Evolutionary conservation across 2,888 invertebrate genomes (phyloP).

Genomic region (Globia sparganii): DNA sequence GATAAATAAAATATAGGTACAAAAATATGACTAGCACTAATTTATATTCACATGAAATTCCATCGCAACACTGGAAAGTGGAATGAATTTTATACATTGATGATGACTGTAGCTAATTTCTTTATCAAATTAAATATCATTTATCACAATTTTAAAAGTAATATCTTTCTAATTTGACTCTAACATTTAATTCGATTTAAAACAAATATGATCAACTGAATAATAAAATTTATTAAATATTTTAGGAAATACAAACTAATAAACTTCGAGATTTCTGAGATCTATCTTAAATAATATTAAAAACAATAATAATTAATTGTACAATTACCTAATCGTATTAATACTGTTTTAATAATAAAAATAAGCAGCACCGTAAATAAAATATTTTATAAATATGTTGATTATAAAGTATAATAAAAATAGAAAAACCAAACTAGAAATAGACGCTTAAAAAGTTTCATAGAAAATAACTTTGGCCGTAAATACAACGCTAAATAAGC

Average conservation of each 20-base stretch:
- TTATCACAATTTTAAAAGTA: constrained; percentile 68
- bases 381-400: constrained; percentile 41
- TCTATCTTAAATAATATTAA: constrained; percentile 71
- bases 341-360: constrained; percentile 78
- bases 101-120: constrained; percentile 53
- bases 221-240: constrained; percentile 52
- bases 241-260: constrained; percentile 53
- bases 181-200: constrained; percentile 57
- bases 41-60: constrained; percentile 73
- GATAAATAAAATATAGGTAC: constrained; percentile 69
- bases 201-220: constrained; percentile 53
- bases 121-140: constrained; percentile 67
- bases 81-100: constrained; percentile 69
- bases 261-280: constrained; percentile 61
- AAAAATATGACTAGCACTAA: constrained; percentile 80
- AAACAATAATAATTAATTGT: constrained; percentile 68
- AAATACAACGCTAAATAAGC: constrained; percentile 38
- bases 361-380: constrained; percentile 66
- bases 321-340: constrained; percentile 74
- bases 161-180: constrained; percentile 58
- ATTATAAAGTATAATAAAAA: constrained; percentile 35
- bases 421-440: constrained; percentile 38
- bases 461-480: constrained; percentile 57
- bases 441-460: constrained; percentile 27
- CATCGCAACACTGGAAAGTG: constrained; percentile 67